phyloP scores from a whole-genome alignment of 2,888 invertebrate species.

The Trisateles emortualis region DNA sequence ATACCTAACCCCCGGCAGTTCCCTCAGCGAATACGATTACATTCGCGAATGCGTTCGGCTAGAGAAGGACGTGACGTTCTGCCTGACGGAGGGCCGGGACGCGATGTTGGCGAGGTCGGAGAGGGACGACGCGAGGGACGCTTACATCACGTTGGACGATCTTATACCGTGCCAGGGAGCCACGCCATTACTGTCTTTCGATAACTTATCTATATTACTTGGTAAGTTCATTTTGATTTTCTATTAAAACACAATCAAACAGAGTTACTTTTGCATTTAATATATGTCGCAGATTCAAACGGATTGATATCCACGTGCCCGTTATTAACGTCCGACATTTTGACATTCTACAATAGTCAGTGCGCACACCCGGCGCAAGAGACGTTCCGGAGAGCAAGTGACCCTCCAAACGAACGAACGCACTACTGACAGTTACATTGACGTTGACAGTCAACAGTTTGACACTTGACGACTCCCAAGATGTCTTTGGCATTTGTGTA shows the following conservation, averaged over 20 bases:
- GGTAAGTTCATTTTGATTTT: conserved; percentile 82
- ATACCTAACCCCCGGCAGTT: conserved; percentile 94
- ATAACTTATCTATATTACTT: conserved; percentile 94
- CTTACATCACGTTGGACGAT: conserved; percentile 92
- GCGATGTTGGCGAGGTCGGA: conserved; percentile 92
- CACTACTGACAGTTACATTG: too few relatives aligned
- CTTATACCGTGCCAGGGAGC: conserved; percentile 91
- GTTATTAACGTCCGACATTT: too few relatives aligned
- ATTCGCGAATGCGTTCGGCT: conserved; percentile 97
- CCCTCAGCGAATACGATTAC: conserved; percentile 96
- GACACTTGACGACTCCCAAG: too few relatives aligned
- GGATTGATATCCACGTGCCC: too few relatives aligned
- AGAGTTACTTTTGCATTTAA: too few relatives aligned
- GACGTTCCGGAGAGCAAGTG: too few relatives aligned
- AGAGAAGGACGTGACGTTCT: conserved; percentile 94
- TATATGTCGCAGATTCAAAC: too few relatives aligned
- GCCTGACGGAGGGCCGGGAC: conserved; percentile 88
- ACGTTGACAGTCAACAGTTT: too few relatives aligned
- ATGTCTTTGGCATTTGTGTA: too few relatives aligned
- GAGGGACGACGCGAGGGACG: conserved; percentile 93
- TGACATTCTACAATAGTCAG: too few relatives aligned
- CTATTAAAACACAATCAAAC: background rate
- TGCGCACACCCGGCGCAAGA: too few relatives aligned
- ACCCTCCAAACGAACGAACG: too few relatives aligned
- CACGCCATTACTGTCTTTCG: conserved; percentile 91